Evolutionary conservation across 2,797 vertebrate species (phyloP), one percentile per base, ranked within the genome.

Genomic region (Microhierax caerulescens): DNA sequence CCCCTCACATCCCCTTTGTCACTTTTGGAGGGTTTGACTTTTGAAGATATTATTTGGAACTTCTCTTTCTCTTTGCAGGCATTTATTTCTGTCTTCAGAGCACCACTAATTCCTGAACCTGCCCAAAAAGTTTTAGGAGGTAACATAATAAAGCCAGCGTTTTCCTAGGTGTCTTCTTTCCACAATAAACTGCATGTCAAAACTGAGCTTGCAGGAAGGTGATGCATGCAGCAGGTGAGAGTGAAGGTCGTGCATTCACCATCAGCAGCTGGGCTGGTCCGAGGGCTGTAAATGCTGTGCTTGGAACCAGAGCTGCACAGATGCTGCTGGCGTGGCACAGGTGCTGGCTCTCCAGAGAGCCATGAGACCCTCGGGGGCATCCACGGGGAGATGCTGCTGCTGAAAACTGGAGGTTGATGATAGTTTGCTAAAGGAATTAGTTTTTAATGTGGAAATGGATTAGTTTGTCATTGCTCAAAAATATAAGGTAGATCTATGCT

Each of bases 121-220:
- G 28, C 30, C 25, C 30, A 5, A 6, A 12, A 23, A 25, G 25
- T 15, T 51, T 36, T n/a, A 37, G 34, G 47, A 36, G 11, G 43
- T 15, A 3, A 16, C 13, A 27, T 3, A 11, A 7, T 5, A 39
- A 47, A 47, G 24, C 2, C 8, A 5, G 22, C 2, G 22, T 20
- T 59, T 23, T 13, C 14, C 18, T 5, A 3, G 0, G 22, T 7
- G 23, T 11, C 51, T 22, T 17, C 54, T 47, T n/a, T 21, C 53
- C 37, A 11, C 1, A 5, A 7, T 5, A 18, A 39, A 5, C 19
- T 11, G 5, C 5, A 2, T 1, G 1, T 14, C 7, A 3, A 17
- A 32, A 32, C 30, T 3, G 19, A n/a, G 25, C 34, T 5, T 5
- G 57, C 47, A 7, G 63, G 32, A 12, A 5, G 18, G 15, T 5